phyloP scores from a whole-genome alignment of 2,888 invertebrate genomes.

The Clostera curtula region DNA sequence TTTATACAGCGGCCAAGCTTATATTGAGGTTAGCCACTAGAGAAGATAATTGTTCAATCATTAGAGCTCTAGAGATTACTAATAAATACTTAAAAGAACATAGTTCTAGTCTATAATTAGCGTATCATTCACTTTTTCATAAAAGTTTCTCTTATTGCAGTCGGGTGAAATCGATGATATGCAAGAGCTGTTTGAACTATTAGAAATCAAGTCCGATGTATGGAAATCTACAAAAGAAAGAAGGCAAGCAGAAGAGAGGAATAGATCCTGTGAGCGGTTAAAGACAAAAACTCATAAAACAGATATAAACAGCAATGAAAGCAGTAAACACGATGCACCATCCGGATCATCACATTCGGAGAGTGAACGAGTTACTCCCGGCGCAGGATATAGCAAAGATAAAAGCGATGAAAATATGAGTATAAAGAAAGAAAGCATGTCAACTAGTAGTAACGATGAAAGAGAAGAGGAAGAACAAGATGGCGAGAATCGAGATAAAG shows the following conservation, averaged over 20 bases:
- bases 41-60: slow-evolving; percentile 12
- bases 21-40: slow-evolving; percentile 78
- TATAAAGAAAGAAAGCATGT: slow-evolving; percentile 71
- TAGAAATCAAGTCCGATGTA: slow-evolving; percentile 90
- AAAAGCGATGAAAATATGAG: slow-evolving; percentile 59
- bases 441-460: slow-evolving; percentile 70
- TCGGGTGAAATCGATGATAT: slow-evolving; percentile 87
- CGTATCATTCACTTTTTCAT: too few species aligned
- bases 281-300: slow-evolving; percentile 64
- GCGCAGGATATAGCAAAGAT: slow-evolving; percentile 67
- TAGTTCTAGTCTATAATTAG: too few species aligned
- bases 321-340: slow-evolving; percentile 68
- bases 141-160: slow-evolving; percentile 57
- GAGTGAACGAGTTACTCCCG: slow-evolving; percentile 63
- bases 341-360: slow-evolving; percentile 70
- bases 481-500: slow-evolving; percentile 69
- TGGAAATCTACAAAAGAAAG: slow-evolving; percentile 77
- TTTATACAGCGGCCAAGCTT: slow-evolving; percentile 89
- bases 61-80: not conserved
- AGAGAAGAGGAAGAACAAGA: slow-evolving; percentile 71
- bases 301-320: slow-evolving; percentile 70
- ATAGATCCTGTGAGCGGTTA: slow-evolving; percentile 65
- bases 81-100: too few species aligned
- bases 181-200: slow-evolving; percentile 86
- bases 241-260: slow-evolving; percentile 66